Evolutionary conservation across 1,140 invertebrate genomes (phyloP).

Genomic region (Anthonomus grandis): DNA sequence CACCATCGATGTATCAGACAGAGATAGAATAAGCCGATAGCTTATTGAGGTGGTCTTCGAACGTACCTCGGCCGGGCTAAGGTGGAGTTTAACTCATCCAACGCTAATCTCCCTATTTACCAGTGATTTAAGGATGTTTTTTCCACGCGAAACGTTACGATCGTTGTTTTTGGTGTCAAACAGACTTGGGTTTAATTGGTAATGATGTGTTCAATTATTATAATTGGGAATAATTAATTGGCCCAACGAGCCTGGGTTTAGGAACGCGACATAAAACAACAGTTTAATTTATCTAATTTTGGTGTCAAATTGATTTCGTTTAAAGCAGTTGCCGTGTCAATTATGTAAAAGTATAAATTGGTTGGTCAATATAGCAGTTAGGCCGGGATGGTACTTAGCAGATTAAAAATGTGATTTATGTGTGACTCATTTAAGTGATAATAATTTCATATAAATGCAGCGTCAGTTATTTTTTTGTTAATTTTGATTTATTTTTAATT

Average conservation of each 20-base stretch:
- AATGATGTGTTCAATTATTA: slow-evolving; percentile 49
- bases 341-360: slow-evolving; percentile 16
- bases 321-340: slow-evolving; percentile 15
- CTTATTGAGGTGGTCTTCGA: not conserved
- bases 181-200: slow-evolving; percentile 46
- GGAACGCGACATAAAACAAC: slow-evolving; percentile 35
- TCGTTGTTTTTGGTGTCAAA: slow-evolving; percentile 36
- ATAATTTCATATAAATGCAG: no score
- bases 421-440: no score
- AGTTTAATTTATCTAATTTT: slow-evolving; percentile 38
- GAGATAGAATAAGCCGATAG: not conserved
- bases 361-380: no score
- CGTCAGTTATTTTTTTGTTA: no score
- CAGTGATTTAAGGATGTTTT: slow-evolving; percentile 25
- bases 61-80: slow-evolving; percentile 8
- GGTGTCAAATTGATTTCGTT: slow-evolving; percentile 30
- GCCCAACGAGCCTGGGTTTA: slow-evolving; percentile 34
- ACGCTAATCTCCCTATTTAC: slow-evolving; percentile 27
- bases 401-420: no score
- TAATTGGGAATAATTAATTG: slow-evolving; percentile 48
- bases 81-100: slow-evolving; percentile 24
- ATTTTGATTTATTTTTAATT: no score
- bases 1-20: not conserved
- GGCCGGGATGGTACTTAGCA: no score
- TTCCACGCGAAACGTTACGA: slow-evolving; percentile 29